Percentiles rank a stretch among this genome's conserved stretches.
Evolutionary conservation across 2,113 vertebrate genomes (phyloP).

Genomic region (Maylandia zebra): DNA sequence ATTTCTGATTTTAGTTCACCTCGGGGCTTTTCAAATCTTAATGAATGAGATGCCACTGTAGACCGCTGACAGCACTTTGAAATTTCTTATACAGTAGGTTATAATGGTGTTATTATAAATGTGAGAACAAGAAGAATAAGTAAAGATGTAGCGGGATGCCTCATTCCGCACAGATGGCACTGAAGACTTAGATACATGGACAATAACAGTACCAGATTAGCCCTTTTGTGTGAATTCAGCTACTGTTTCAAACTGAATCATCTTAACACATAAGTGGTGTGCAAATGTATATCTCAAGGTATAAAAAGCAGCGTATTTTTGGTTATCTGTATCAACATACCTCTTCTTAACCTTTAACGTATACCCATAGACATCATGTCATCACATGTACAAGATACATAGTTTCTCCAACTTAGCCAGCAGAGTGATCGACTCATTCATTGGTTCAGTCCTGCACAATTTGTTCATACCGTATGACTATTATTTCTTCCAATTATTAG

Average conservation of each 20-base stretch:
- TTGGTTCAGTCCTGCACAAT: background rate
- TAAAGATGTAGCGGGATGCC: background rate
- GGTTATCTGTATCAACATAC: background rate
- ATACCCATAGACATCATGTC: background rate
- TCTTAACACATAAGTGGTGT: background rate
- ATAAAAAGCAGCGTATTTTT: background rate
- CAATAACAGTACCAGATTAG: slow-evolving; percentile 25
- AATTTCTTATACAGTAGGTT: background rate
- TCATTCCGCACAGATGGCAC: slow-evolving; percentile 21
- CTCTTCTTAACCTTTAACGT: background rate
- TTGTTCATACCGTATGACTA: slow-evolving; percentile 1
- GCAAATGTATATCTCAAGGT: background rate
- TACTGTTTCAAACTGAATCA: background rate
- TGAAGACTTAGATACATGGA: background rate
- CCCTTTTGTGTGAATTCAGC: background rate
- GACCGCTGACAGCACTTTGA: slow-evolving; percentile 5
- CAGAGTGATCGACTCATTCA: background rate
- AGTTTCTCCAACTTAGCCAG: background rate
- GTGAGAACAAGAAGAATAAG: slow-evolving; percentile 6
- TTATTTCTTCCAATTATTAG: slow-evolving; percentile 2
- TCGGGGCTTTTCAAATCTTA: slow-evolving; percentile 7
- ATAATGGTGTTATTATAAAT: slow-evolving; percentile 24
- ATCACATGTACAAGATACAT: background rate
- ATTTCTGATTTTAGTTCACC: slow-evolving; percentile 19
- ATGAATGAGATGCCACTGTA: background rate